Evolutionary conservation across 1,140 invertebrate species (phyloP), one percentile per base, ranked within the genome.

Genomic region (Atta texana): DNA sequence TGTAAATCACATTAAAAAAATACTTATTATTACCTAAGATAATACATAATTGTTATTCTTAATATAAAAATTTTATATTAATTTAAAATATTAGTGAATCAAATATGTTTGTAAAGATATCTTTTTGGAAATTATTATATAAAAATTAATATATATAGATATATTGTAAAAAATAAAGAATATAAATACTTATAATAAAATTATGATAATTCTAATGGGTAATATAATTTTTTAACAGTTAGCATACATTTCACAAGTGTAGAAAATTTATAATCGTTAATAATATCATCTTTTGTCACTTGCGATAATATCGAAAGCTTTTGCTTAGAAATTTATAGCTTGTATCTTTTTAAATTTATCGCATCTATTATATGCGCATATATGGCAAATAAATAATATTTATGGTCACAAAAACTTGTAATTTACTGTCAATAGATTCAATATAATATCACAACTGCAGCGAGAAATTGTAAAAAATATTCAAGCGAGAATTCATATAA

Each of bases 371-470:
- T 21, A 44, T n/a, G n/a, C 18, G 31, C 34, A 14, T 64, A 28
- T 80, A 7, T 72, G 68, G 4, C 10, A 82, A 82, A 72, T 16
- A 72, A 72, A 31, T 16, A 31, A 72, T 72, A 82, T 82, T 72
- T 72, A 72, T 68, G 78, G 59, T 57, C 44, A 72, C 18, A 34
- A 49, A 57, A 59, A 72, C 14, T 24, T 59, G 55, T 31, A 59
- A 82, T 82, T 82, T 59, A 59, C 31, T 59, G 39, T 28, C 14
- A 21, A 34, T 49, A 49, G 31, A 44, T 10, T 59, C 68, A 18
- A 18, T 44, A 21, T 21, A 31, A 72, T 49, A 44, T 57, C 31
- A 34, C 21, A 14, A 31, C 53, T 49, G 10, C 24, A 5, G 39
- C 2, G 55, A 21, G 61, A 82, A 82, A 16, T 21, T 69, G 12